Evolutionary conservation across 2,888 invertebrate genomes (phyloP).

Genomic region (Euspilapteryx auroguttella): DNA sequence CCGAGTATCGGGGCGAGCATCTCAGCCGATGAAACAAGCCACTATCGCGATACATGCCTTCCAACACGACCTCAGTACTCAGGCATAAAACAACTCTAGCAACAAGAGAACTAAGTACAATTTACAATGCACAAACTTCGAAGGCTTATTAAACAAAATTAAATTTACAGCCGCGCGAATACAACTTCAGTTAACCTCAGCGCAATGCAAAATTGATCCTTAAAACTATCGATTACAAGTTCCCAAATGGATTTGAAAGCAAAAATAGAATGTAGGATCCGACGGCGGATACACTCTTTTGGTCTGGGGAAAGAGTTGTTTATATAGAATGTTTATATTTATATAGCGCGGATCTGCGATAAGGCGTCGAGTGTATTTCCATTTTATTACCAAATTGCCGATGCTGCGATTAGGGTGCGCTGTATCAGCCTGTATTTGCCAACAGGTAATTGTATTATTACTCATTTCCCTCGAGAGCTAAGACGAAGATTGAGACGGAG

Average conservation of each 20-base stretch:
- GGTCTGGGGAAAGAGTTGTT: too few species aligned
- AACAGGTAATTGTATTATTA: constrained; percentile 43
- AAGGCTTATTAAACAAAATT: constrained; percentile 56
- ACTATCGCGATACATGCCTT: constrained; percentile 50
- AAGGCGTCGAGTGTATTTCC: constrained; percentile 52
- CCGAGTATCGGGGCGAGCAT: constrained; percentile 34
- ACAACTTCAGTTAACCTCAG: constrained; percentile 28
- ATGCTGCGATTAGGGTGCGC: constrained; percentile 42
- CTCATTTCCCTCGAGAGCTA: too few species aligned
- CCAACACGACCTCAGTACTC: constrained; percentile 21
- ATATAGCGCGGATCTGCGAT: constrained; percentile 47
- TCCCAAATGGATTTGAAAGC: background rate
- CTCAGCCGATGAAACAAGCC: constrained; percentile 47
- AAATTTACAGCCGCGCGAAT: constrained; percentile 53
- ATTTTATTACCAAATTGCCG: constrained; percentile 64
- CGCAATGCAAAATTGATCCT: constrained; percentile 1
- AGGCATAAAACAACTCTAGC: constrained; percentile 13
- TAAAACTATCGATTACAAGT: background rate
- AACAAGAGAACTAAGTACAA: too few species aligned
- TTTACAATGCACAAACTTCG: too few species aligned
- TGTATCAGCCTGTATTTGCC: constrained; percentile 45
- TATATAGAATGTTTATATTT: constrained; percentile 20
- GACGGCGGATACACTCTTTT: too few species aligned
- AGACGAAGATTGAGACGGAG: too few species aligned
- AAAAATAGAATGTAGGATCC: background rate